Evolutionary conservation across 2,113 vertebrate genomes (phyloP).

Genomic region (Syrrhaptes paradoxus): DNA sequence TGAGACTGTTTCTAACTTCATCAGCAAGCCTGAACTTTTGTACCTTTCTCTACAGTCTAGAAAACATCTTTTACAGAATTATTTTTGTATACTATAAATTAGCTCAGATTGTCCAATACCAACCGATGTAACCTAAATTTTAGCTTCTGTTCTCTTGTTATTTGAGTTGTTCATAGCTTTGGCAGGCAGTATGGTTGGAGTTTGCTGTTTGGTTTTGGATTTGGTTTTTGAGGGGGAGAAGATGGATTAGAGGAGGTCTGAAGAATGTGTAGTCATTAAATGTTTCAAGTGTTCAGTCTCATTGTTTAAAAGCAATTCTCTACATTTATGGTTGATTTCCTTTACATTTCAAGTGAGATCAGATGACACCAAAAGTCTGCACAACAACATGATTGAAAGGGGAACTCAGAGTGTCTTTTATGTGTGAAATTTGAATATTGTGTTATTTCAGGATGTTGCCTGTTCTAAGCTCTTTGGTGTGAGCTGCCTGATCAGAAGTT

Average conservation of each 20-base stretch:
- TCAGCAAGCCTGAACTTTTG: neutral
- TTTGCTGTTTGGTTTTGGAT: neutral
- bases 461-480: neutral
- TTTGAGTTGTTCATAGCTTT: neutral
- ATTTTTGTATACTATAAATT: neutral
- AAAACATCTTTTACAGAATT: neutral
- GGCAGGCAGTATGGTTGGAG: neutral
- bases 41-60: neutral
- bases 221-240: neutral
- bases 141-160: neutral
- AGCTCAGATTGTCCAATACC: neutral
- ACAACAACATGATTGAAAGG: neutral
- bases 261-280: neutral
- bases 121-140: accelerated
- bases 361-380: neutral
- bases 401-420: neutral
- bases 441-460: neutral
- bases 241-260: neutral
- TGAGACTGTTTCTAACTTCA: neutral
- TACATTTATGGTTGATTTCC: neutral
- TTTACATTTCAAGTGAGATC: neutral
- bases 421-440: constrained; percentile 10
- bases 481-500: neutral
- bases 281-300: neutral
- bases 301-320: neutral